Conservation (phyloP, 2,113 vertebrate genomes). For the Microcebus jonahi region DNA sequence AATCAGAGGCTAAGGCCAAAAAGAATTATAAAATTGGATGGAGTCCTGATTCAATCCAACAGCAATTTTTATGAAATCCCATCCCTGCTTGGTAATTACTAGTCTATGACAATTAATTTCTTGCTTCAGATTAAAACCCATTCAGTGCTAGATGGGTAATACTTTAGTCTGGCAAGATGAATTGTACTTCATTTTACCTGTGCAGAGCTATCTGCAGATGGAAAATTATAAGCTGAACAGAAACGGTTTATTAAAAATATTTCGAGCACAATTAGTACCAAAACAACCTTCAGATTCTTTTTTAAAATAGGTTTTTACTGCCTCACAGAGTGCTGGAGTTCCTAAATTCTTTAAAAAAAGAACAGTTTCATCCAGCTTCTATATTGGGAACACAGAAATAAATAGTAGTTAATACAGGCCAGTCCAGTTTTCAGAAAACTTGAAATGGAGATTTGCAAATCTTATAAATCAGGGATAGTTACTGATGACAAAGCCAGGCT, state of each 20-base stretch:
- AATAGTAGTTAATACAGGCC: background rate
- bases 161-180: conserved; percentile 53
- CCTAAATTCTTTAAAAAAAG: conserved; percentile 1
- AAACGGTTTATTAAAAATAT: conserved; percentile 59
- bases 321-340: background rate
- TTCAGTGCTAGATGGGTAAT: conserved; percentile 35
- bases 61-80: conserved; percentile 64
- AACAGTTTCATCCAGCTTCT: background rate
- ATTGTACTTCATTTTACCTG: conserved; percentile 56
- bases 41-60: conserved; percentile 47
- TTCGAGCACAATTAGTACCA: conserved; percentile 41
- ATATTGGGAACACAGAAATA: conserved; percentile 21
- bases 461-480: background rate
- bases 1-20: conserved; percentile 58
- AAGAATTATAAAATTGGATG: conserved; percentile 66
- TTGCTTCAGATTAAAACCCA: conserved; percentile 64
- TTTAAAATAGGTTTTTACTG: conserved; percentile 9
- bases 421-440: background rate
- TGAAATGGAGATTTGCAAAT: background rate
- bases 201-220: conserved; percentile 39
- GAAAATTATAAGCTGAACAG: conserved; percentile 53
- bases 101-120: conserved; percentile 67
- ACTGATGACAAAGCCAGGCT: background rate
- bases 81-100: conserved; percentile 67
- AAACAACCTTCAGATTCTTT: conserved; percentile 25